A percentile compares a stretch with the other conserved stretches of the same genome.
Evolutionary conservation across 2,888 invertebrate species (phyloP).

Genomic region (Limnephilus auricula): DNA sequence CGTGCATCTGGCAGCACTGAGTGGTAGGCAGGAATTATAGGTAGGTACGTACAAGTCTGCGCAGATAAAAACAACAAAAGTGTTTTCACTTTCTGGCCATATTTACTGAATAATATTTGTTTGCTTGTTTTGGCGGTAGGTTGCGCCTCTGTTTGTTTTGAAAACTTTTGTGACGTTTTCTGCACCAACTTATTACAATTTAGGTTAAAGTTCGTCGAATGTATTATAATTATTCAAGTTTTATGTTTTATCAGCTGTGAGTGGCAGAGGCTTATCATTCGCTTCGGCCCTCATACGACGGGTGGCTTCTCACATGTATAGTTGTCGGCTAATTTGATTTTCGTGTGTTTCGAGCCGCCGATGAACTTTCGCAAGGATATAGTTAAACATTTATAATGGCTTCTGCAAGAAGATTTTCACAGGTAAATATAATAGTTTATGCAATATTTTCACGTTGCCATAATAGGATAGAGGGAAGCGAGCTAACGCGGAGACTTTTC

Average conservation of each 20-base stretch:
- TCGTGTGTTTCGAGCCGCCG: not conserved
- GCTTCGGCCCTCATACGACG: not conserved
- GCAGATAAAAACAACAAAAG: too few species aligned
- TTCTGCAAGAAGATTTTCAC: constrained; percentile 33
- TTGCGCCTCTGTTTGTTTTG: not conserved
- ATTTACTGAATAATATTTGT: too few species aligned
- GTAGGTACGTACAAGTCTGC: too few species aligned
- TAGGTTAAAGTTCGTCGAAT: not conserved
- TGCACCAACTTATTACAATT: not conserved
- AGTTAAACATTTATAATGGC: constrained; percentile 40
- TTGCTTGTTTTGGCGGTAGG: too few species aligned
- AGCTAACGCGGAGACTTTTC: not conserved
- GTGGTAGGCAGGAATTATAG: too few species aligned
- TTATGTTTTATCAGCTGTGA: not conserved
- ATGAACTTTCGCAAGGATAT: not conserved
- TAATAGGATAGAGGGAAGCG: not conserved
- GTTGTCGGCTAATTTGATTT: not conserved
- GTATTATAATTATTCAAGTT: not conserved
- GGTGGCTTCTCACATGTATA: not conserved
- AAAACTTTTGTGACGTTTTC: not conserved
- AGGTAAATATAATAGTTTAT: constrained; percentile 32
- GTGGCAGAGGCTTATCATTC: not conserved
- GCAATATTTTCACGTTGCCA: not conserved
- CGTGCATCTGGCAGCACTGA: too few species aligned
- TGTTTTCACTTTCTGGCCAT: not conserved